phyloP scores from a whole-genome alignment of 2,888 invertebrate species.

The Cerceris rybyensis region DNA sequence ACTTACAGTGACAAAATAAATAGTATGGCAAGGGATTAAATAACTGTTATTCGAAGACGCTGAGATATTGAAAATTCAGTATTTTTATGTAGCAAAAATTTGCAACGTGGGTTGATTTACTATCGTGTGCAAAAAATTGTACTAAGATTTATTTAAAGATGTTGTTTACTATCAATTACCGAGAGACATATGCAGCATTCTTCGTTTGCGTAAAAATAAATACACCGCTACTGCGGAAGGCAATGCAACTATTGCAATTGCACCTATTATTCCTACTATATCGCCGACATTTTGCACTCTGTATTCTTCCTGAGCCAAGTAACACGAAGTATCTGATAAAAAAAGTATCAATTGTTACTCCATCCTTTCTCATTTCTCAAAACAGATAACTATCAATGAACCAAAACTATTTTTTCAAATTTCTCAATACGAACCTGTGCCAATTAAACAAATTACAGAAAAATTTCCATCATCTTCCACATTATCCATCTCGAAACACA shows the following conservation, averaged over 20 bases:
- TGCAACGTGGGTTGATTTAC: neutral
- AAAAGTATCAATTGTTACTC: neutral
- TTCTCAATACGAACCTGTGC: conserved; percentile 12
- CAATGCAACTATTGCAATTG: neutral
- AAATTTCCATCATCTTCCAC: neutral
- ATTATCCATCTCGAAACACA: conserved; percentile 26
- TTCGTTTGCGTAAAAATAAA: conserved; percentile 10
- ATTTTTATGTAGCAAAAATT: neutral
- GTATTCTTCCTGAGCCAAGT: neutral
- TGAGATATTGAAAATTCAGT: too few species aligned
- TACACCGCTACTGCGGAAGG: conserved; percentile 1
- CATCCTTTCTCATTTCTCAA: neutral
- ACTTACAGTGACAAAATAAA: too few species aligned
- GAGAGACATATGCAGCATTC: neutral
- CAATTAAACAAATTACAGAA: conserved; percentile 41
- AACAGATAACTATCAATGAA: too few species aligned
- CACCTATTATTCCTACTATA: conserved; percentile 24
- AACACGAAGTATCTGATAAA: conserved; percentile 21
- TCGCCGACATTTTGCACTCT: neutral
- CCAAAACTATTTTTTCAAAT: too few species aligned
- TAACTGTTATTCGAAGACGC: neutral
- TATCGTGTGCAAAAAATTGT: neutral
- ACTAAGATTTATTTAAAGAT: neutral
- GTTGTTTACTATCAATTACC: conserved; percentile 17
- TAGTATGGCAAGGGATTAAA: too few species aligned